Evolutionary conservation across 53 echinoderm and acorn worm genomes (phyloP), one percentile per base, ranked within the genome.

Genomic region (Holothuria leucospilota): DNA sequence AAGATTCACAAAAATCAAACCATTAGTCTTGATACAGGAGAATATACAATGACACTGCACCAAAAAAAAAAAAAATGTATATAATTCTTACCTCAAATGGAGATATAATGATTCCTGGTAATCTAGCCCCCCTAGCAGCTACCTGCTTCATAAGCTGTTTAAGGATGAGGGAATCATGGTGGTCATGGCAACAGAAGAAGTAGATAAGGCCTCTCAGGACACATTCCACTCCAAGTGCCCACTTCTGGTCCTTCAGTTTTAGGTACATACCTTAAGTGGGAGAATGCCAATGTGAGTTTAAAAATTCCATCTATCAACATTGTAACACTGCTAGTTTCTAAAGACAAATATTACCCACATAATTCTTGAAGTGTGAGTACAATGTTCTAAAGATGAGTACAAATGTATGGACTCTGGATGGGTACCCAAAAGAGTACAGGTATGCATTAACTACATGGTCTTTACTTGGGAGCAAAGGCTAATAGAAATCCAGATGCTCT

Each of bases 171-270:
- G 88, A 86, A 85, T 97, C 98, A 41, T 97, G 94, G 71, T 91
- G 90, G 85, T 95, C 91, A 84, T 95, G 91, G 72, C 95, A 95
- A 86, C 95, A 95, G 90, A 95, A 97, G 49, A 81, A 91, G 71
- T 52, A 91, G 28, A 97, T 53, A 10, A 97, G 81, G 14, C 87
- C 56, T 60, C 86, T 93, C 52, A 97, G 69, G 62, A 82, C 68
- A 20, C 80, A 86, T 62, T 97, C 98, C 2, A 95, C 89, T 52
- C 91, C 94, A 21, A 97, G 88, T 14, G 98, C 98, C 98, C 97
- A 97, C 18, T 84, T 82, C 21, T 64, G 86, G 62, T 97, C 93
- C 18, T 68, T 84, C 52, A 97, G 83, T 56, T 86, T 92, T 18
- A 96, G 73, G 80, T 82, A 84, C 34, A 67, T 71, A 7, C 93